Base-by-base conservation (phyloP, 2,888 invertebrate species). In the Steromphala cineraria region DNA sequence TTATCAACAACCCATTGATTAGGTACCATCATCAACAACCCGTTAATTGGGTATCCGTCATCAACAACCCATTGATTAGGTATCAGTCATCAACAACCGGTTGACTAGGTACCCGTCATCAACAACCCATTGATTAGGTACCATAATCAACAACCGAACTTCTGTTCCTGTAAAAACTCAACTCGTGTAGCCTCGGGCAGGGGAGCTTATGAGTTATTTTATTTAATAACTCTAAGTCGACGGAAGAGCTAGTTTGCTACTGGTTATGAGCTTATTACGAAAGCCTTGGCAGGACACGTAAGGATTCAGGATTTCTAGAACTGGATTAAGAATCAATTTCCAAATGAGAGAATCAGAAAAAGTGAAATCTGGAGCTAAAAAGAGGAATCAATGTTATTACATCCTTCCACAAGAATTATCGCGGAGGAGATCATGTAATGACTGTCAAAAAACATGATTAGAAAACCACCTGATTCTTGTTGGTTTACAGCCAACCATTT, bases 271-370 rank as follows among this genome's bases (percentile, higher is more conserved):
- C 62, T 62, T 62, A 62, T 62, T 62, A 62, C 62, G 62, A 28
- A 62, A 31, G 62, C 62, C 28, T 28, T 28, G 28, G 28, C 28
- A 24, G 24, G 62, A 24, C 62, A 62, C 28, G 62, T 62, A 62
- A 31, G 62, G 62, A 62, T 62, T 62, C 62, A 15, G 62, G 62
- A 62, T 28, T 62, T 28, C 62, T 62, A 1, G 28, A 24, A 62
- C 62, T 62, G 62, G 62, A 62, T 62, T 62, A 62, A 5, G 62
- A 62, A 62, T 62, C 62, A 62, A 62, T 62, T 62, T 62, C 62
- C 28, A 24, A 62, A 62, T 62, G 62, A 28, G 62, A 31, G 62
- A 62, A 62, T 24, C 62, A 62, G 62, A 62, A 62, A 31, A 62
- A 62, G 62, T 62, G 28, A 62, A 62, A 62, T 62, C 62, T 62